Conservation (phyloP, 2,797 vertebrate genomes). For the Pteronotus mesoamericanus region DNA sequence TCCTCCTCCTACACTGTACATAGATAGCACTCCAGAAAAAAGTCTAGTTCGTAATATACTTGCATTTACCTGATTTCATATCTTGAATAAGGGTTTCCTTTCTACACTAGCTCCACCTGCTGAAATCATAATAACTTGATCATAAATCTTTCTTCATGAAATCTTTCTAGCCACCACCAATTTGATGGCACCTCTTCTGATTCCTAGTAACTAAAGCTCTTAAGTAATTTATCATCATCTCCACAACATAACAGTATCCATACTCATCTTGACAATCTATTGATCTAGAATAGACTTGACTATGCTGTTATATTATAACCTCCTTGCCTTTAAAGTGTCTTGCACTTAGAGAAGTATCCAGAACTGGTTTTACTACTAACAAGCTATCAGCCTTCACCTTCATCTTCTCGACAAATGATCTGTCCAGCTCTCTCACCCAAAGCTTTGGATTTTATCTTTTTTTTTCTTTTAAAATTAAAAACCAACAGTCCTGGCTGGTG, state of each 20-base stretch:
- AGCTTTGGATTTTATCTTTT: not conserved
- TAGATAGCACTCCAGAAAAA: not conserved
- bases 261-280: not conserved
- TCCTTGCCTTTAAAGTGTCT: not conserved
- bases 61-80: not conserved
- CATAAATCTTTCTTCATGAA: not conserved
- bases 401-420: not conserved
- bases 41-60: too few relatives aligned
- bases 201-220: not conserved
- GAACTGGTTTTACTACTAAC: not conserved
- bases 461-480: not conserved
- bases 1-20: too few relatives aligned
- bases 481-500: constrained; percentile 8
- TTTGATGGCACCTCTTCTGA: not conserved
- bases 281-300: not conserved
- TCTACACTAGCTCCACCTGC: not conserved
- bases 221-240: not conserved
- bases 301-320: too few relatives aligned
- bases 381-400: not conserved
- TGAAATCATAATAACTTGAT: not conserved
- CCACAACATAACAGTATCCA: not conserved
- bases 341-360: not conserved
- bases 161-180: not conserved
- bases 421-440: not conserved
- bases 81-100: not conserved